Conservation (phyloP, 2,888 invertebrate genomes). For the Ormyrus thymus region DNA sequence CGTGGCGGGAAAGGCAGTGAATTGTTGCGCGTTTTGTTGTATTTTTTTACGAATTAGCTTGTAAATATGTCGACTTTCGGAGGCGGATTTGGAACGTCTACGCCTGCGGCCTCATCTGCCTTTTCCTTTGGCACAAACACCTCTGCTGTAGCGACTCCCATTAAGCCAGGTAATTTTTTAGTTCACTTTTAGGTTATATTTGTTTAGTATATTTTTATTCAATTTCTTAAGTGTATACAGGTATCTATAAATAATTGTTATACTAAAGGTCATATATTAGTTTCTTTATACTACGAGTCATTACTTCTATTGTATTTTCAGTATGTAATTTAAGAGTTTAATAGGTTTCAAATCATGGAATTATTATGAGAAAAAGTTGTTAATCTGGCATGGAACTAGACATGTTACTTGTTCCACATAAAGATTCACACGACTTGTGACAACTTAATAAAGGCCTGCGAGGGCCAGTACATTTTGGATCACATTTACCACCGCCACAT, state of each 20-base stretch:
- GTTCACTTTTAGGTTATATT: slow-evolving; percentile 63
- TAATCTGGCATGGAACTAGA: slow-evolving; percentile 36
- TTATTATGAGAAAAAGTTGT: not conserved
- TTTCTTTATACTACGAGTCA: not conserved
- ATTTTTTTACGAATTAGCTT: slow-evolving; percentile 17
- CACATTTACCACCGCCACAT: slow-evolving; percentile 29
- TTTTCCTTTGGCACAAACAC: slow-evolving; percentile 74
- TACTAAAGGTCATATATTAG: not conserved
- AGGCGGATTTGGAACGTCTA: slow-evolving; percentile 75
- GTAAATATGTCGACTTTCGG: slow-evolving; percentile 68
- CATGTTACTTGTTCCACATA: slow-evolving; percentile 37
- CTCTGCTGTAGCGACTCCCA: slow-evolving; percentile 70
- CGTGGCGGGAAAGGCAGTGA: slow-evolving; percentile 51
- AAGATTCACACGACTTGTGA: slow-evolving; percentile 44
- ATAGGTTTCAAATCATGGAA: no score
- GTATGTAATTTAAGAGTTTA: no score
- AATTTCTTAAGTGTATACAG: not conserved
- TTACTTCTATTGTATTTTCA: no score
- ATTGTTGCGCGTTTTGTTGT: slow-evolving; percentile 18
- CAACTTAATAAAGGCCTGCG: slow-evolving; percentile 51
- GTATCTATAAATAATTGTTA: slow-evolving; percentile 3
- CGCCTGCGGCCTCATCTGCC: slow-evolving; percentile 76
- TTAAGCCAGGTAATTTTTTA: slow-evolving; percentile 66
- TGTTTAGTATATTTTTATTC: slow-evolving; percentile 31
- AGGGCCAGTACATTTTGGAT: slow-evolving; percentile 36